Evolutionary conservation across 2,888 invertebrate species (phyloP), one percentile per base, ranked within the genome.

Genomic region (Tetranychus piercei): DNA sequence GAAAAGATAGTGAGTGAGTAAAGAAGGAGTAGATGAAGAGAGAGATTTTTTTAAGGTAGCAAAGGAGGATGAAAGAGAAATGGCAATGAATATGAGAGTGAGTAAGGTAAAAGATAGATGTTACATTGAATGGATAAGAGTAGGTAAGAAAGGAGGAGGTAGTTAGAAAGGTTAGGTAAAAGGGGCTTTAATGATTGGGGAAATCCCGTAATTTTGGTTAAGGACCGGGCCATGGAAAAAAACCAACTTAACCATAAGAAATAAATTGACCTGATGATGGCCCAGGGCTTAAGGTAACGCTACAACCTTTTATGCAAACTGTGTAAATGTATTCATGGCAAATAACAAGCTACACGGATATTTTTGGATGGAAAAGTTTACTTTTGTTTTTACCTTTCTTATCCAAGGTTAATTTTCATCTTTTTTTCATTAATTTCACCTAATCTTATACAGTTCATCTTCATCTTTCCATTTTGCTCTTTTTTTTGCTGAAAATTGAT

Each of bases 1-100:
- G 44, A 44, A 22, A 23, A 71, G 71, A 71, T 22, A n/a, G 8
- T 67, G n/a, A 67, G 22, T 22, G 67, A 67, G 67, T 22, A n/a
- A n/a, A 67, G n/a, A 67, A 67, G 8, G n/a, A 67, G 67, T 8
- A 67, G 55, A 55, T 55, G 15, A 55, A 55, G 15, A 15, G 55
- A 55, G 55, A 55, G 3, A 55, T 55, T 34, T 34, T 34, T 34
- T 34, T 34, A 34, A 5, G 34, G 34, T 34, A 34, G 34, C 34
- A 34, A 34, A 34, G 34, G 34, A 34, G 34, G 34, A 34, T 34
- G 34, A 34, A 34, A 34, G 34, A 55, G 55, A 55, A 55, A 9
- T 15, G 55, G 55, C 15, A 55, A 15, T 15, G 55, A 55, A 55
- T 15, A 55, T 55, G 55, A 55, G 55, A 55, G 55, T 15, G 55